phyloP scores from a whole-genome alignment of 2,888 invertebrate genomes.

The Cyclophora albipunctata region DNA sequence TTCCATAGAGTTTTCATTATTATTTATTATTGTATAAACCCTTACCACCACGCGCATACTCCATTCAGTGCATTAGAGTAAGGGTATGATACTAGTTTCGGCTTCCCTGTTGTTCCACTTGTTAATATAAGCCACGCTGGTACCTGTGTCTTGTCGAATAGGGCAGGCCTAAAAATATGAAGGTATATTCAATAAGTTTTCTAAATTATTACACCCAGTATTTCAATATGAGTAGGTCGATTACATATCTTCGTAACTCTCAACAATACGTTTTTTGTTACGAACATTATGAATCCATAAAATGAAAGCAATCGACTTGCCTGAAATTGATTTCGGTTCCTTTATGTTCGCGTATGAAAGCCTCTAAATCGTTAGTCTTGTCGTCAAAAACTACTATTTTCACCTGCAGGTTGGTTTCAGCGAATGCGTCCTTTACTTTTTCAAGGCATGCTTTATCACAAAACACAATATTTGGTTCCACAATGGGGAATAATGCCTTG shows the following conservation, averaged over 20 bases:
- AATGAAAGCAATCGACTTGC: conserved; percentile 15
- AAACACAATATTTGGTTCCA: conserved; percentile 37
- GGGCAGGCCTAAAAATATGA: conserved; percentile 31
- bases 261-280: too few species aligned
- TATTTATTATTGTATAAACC: not conserved
- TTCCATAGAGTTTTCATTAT: not conserved
- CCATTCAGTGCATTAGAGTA: conserved; percentile 31
- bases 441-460: conserved; percentile 30
- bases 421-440: conserved; percentile 25
- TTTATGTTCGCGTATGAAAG: conserved; percentile 27
- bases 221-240: not conserved
- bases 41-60: conserved; percentile 39
- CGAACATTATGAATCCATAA: too few species aligned
- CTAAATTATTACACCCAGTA: not conserved
- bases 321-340: conserved; percentile 34
- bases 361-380: conserved; percentile 24
- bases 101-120: conserved; percentile 43
- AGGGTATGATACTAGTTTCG: conserved; percentile 37
- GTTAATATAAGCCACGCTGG: conserved; percentile 42
- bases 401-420: conserved; percentile 15
- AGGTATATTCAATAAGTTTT: not conserved
- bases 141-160: conserved; percentile 31
- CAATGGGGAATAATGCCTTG: conserved; percentile 17
- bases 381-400: conserved; percentile 35
- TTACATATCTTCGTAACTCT: not conserved